Percentiles rank a stretch among this genome's conserved stretches.
These are phyloP conservation scores for Dromococcyx pavoninus DNA, from an alignment of 2,797 vertebrate genomes.

Conservation along the genomic window DNA sequence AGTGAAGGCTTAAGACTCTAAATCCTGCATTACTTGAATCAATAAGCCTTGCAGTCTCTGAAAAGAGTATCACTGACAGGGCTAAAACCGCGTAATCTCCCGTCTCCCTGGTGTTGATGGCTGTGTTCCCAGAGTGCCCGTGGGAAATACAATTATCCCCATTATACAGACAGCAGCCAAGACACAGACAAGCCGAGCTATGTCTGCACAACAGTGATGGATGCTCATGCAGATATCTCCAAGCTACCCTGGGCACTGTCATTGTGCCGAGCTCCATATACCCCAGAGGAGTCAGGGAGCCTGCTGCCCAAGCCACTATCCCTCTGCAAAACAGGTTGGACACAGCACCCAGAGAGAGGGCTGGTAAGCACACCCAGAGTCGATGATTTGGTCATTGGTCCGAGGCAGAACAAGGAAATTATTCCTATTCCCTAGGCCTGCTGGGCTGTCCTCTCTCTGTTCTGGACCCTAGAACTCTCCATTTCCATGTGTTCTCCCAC, in stretches of 20 bases:
- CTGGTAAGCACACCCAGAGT: not conserved
- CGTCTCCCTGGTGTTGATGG: not conserved
- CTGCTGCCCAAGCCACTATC: not conserved
- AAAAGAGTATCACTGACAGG: conserved; percentile 4
- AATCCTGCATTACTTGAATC: conserved; percentile 43
- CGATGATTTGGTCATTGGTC: not conserved
- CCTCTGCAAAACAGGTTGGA: not conserved
- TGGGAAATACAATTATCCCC: conserved; percentile 11
- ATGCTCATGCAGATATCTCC: rapidly evolving
- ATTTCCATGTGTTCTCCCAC: not conserved
- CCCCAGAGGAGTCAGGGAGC: not conserved
- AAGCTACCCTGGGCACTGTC: rapidly evolving
- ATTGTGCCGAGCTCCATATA: rapidly evolving
- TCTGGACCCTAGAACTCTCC: not conserved
- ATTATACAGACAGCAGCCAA: not conserved
- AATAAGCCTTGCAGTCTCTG: conserved; percentile 33
- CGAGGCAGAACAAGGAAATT: not conserved
- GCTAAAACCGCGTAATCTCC: not conserved
- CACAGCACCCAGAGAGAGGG: rapidly evolving
- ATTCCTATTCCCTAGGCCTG: not conserved
- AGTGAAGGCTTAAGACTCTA: conserved; percentile 6
- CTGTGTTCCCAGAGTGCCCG: not conserved
- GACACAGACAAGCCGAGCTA: not conserved
- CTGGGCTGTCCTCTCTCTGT: not conserved
- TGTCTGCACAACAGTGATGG: rapidly evolving